These are phyloP conservation scores for Falco concolor DNA, from an alignment of 2,797 vertebrate species.

Conservation along the genomic window DNA sequence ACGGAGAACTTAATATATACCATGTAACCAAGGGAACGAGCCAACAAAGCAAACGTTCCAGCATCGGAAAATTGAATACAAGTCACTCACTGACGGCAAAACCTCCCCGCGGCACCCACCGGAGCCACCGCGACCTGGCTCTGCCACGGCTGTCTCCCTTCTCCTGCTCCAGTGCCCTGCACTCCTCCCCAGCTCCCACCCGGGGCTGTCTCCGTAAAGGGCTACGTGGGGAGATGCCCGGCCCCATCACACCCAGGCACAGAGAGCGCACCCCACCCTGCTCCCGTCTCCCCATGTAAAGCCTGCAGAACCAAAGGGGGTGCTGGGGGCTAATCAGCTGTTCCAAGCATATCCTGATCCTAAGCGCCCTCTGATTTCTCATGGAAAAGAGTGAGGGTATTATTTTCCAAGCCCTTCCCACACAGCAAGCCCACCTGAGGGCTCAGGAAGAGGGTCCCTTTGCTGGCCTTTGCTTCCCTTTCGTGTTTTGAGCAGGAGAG, in stretches of 20 bases:
- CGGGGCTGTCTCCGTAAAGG: accelerated
- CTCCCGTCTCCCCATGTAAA: neutral
- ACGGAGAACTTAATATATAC: constrained; percentile 36
- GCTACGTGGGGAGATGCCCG: neutral
- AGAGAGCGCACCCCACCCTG: neutral
- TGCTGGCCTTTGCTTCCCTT: neutral
- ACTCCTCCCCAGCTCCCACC: neutral
- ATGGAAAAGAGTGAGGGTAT: neutral
- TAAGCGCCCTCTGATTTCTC: neutral
- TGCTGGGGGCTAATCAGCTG: neutral
- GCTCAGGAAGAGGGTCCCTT: neutral
- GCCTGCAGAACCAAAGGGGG: neutral
- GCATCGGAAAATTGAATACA: neutral
- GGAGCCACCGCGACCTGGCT: neutral
- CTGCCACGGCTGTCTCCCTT: neutral
- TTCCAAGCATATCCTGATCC: neutral
- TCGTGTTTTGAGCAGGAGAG: neutral
- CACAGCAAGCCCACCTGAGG: neutral
- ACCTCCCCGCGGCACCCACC: neutral
- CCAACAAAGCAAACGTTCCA: constrained; percentile 16
- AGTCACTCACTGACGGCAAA: neutral
- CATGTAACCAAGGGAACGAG: constrained; percentile 51
- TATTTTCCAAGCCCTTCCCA: neutral
- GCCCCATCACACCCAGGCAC: accelerated
- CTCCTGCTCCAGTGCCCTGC: accelerated